phyloP scores from a whole-genome alignment of 2,113 vertebrate genomes.

The Corythaeola cristata region DNA sequence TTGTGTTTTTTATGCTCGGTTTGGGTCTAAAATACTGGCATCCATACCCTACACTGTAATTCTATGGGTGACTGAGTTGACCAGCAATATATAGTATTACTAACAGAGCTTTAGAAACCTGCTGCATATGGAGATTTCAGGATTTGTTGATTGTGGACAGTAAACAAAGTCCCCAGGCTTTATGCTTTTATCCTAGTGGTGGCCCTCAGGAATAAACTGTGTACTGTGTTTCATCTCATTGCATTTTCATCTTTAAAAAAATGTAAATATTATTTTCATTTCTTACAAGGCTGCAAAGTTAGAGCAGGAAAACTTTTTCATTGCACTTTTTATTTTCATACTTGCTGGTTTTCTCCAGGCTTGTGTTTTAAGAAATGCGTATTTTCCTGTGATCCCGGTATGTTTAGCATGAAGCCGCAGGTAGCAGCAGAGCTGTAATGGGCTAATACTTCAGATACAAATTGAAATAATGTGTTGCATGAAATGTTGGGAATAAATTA shows the following conservation, averaged over 20 bases:
- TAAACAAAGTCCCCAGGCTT: slow-evolving; percentile 73
- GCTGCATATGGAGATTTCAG: slow-evolving; percentile 74
- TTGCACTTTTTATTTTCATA: slow-evolving; percentile 12
- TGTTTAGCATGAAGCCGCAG: slow-evolving; percentile 26
- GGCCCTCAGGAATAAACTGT: slow-evolving; percentile 67
- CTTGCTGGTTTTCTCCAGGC: slow-evolving; percentile 6
- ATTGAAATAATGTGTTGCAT: slow-evolving; percentile 11
- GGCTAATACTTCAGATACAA: slow-evolving; percentile 47
- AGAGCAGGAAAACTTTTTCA: slow-evolving; percentile 55
- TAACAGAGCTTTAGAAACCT: slow-evolving; percentile 68
- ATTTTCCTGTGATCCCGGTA: slow-evolving; percentile 25
- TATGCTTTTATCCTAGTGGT: slow-evolving; percentile 68
- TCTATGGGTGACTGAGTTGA: slow-evolving; percentile 79
- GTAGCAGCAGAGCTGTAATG: slow-evolving; percentile 2
- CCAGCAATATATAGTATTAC: slow-evolving; percentile 71
- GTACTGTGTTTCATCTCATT: slow-evolving; percentile 44
- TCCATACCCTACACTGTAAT: slow-evolving; percentile 76
- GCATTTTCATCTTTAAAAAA: slow-evolving; percentile 67
- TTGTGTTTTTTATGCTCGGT: slow-evolving; percentile 83
- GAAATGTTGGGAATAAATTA: slow-evolving; percentile 40
- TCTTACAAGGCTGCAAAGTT: slow-evolving; percentile 51
- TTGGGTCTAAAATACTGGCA: slow-evolving; percentile 81
- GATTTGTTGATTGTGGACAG: slow-evolving; percentile 78
- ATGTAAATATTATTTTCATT: slow-evolving; percentile 57
- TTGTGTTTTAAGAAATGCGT: background rate